These are phyloP conservation scores for Tolmerus cingulatus DNA, from an alignment of 2,888 invertebrate species.

Conservation along the genomic window DNA sequence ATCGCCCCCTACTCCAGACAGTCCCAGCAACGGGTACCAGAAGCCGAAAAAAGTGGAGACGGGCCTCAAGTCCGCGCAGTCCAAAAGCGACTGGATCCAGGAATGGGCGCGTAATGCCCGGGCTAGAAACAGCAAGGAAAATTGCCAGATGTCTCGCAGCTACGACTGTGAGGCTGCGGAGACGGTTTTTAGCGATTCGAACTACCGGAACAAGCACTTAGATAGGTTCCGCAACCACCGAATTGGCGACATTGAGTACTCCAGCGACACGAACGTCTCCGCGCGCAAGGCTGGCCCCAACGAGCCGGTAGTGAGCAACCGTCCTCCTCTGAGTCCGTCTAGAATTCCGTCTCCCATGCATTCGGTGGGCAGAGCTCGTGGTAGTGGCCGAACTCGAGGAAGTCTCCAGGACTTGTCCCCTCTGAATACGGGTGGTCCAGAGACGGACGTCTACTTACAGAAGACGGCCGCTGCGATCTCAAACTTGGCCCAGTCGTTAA, in stretches of 20 bases:
- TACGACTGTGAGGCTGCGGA: constrained; percentile 58
- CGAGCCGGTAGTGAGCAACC: constrained; percentile 41
- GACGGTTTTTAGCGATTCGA: constrained; percentile 56
- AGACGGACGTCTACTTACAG: constrained; percentile 67
- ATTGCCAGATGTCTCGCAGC: constrained; percentile 60
- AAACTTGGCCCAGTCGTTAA: constrained; percentile 58
- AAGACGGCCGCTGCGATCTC: constrained; percentile 65
- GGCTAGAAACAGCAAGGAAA: constrained; percentile 55
- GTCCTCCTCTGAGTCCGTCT: constrained; percentile 67
- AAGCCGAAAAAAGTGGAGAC: constrained; percentile 44
- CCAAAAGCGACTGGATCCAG: constrained; percentile 68
- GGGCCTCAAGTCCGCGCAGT: constrained; percentile 59
- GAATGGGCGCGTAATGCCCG: constrained; percentile 72
- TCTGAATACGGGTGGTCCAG: constrained; percentile 9
- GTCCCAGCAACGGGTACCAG: constrained; percentile 50
- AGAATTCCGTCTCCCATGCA: constrained; percentile 84
- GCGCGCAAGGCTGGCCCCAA: neutral
- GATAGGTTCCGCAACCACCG: constrained; percentile 57
- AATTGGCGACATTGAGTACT: constrained; percentile 60
- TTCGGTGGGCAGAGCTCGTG: constrained; percentile 66
- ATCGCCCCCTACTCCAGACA: constrained; percentile 55
- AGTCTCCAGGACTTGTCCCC: constrained; percentile 54
- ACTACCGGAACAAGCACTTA: constrained; percentile 56
- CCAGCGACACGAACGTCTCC: constrained; percentile 57
- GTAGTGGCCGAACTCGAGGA: constrained; percentile 61